Evolutionary conservation across 30 jellyfish, hydroid and myxozoan genomes (phyloP).

Genomic region (Aurelia sp.): DNA sequence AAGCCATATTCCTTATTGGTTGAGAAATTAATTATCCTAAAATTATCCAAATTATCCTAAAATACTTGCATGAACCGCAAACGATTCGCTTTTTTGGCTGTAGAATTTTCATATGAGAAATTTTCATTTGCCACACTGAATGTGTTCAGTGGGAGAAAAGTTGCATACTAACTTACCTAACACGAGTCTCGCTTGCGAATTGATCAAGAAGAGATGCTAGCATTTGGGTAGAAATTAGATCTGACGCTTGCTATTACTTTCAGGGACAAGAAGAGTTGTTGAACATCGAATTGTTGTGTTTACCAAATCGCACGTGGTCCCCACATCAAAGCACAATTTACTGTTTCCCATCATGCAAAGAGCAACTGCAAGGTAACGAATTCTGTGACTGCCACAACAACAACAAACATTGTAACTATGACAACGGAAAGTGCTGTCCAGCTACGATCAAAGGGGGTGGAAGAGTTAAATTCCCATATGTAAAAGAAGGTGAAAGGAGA

Average conservation of each 20-base stretch:
- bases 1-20: no score
- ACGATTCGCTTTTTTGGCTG: no score
- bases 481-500: no score
- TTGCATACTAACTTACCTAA: no score
- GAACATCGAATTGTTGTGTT: conserved; percentile 25
- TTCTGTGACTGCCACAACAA: conserved; percentile 87
- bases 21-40: no score
- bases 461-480: neutral
- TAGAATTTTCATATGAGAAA: no score
- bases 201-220: neutral
- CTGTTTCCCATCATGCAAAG: conserved; percentile 65
- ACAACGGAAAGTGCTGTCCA: conserved; percentile 91
- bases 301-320: conserved; percentile 79
- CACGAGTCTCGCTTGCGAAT: no score
- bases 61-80: no score
- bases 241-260: neutral
- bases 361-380: conserved; percentile 42
- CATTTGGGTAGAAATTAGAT: neutral
- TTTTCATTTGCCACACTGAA: no score
- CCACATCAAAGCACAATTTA: conserved; percentile 38
- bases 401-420: conserved; percentile 84
- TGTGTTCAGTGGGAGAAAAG: no score
- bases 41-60: no score
- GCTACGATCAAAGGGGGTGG: conserved; percentile 2
- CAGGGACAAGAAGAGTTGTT: conserved; percentile 26